Conservation (phyloP, 2,888 invertebrate genomes). For the Phasia obesa region DNA sequence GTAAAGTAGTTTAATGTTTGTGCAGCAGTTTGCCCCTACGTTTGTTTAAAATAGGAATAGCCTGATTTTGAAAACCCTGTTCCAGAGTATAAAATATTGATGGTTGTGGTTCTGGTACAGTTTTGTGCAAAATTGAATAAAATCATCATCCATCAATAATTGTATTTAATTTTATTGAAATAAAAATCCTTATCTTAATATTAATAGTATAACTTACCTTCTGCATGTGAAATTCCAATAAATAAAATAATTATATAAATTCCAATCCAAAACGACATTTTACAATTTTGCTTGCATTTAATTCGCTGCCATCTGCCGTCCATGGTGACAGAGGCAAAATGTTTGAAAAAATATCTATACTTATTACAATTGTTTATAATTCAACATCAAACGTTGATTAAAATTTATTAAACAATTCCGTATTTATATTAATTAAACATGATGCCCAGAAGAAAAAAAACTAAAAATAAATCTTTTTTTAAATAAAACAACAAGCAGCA, state of each 20-base stretch:
- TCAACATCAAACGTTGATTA: slow-evolving; percentile 60
- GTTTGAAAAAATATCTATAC: slow-evolving; percentile 16
- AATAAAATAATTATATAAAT: slow-evolving; percentile 29
- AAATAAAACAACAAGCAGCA: neutral
- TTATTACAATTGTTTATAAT: slow-evolving; percentile 56
- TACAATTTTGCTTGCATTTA: slow-evolving; percentile 26
- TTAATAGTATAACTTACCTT: slow-evolving; percentile 33
- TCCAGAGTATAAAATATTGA: too few species aligned
- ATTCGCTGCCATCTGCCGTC: slow-evolving; percentile 58
- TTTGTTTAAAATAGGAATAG: too few species aligned
- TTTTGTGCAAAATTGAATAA: too few species aligned
- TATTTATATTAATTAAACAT: slow-evolving; percentile 62
- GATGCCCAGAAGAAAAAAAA: slow-evolving; percentile 34
- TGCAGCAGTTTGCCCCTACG: too few species aligned
- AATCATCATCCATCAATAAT: too few species aligned
- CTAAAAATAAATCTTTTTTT: slow-evolving; percentile 26
- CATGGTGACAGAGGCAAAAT: slow-evolving; percentile 58
- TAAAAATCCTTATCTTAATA: too few species aligned
- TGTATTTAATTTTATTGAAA: too few species aligned
- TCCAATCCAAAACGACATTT: slow-evolving; percentile 50
- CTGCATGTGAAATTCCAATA: slow-evolving; percentile 46
- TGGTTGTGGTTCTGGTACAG: neutral
- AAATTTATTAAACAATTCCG: slow-evolving; percentile 62
- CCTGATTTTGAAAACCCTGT: too few species aligned
- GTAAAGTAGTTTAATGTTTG: too few species aligned